Percentiles rank a stretch among this genome's conserved stretches.
These are phyloP conservation scores for Buathra laborator DNA, from an alignment of 2,888 invertebrate species.

Conservation along the genomic window DNA sequence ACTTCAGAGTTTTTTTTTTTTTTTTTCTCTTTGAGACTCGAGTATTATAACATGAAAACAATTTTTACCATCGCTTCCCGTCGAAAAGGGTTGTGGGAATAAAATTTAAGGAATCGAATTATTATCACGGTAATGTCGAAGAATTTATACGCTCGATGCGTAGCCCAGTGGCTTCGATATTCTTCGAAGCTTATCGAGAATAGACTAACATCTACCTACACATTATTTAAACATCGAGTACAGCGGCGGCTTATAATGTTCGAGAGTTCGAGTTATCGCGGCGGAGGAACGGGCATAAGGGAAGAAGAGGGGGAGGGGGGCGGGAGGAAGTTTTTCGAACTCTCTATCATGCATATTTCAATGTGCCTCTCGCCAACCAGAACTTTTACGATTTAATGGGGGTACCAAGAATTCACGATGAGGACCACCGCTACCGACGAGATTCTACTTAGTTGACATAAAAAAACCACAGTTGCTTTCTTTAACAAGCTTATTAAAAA, in stretches of 20 bases:
- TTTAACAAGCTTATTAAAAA: slow-evolving; percentile 23
- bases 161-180: slow-evolving; percentile 4
- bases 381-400: slow-evolving; percentile 62
- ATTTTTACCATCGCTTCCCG: too few species aligned
- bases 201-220: neutral
- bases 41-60: too few species aligned
- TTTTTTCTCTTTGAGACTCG: too few species aligned
- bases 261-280: slow-evolving; percentile 31
- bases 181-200: slow-evolving; percentile 34
- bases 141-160: neutral
- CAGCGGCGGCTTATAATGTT: slow-evolving; percentile 24
- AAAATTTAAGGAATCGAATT: neutral
- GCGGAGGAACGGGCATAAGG: slow-evolving; percentile 27
- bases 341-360: slow-evolving; percentile 63
- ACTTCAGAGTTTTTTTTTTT: too few species aligned
- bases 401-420: slow-evolving; percentile 41
- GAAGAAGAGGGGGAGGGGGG: neutral
- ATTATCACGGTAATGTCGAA: neutral
- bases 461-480: slow-evolving; percentile 2
- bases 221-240: slow-evolving; percentile 30
- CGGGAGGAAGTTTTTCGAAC: slow-evolving; percentile 48
- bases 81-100: too few species aligned
- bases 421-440: neutral
- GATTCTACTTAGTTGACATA: slow-evolving; percentile 5
- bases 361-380: slow-evolving; percentile 27